A percentile compares a stretch with the other conserved stretches of the same genome.
Conservation (phyloP, 2,113 vertebrate species). For the Varanus komodoensis region DNA sequence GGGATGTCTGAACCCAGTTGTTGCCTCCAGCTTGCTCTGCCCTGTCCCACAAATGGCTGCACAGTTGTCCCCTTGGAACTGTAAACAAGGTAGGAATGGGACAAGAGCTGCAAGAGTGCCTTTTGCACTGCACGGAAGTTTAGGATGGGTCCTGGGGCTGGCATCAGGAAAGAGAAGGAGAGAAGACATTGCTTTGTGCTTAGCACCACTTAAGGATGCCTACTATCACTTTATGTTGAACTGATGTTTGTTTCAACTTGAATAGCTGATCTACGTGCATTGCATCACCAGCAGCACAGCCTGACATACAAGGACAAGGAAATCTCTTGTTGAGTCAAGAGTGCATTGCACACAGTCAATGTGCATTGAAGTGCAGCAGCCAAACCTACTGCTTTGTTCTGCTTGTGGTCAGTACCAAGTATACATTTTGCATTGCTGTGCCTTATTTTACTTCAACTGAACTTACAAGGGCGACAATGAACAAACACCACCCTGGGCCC, state of each 20-base stretch:
- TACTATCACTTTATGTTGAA: background rate
- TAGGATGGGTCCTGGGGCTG: background rate
- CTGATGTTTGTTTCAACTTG: constrained; percentile 19
- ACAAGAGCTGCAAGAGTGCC: background rate
- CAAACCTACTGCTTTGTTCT: background rate
- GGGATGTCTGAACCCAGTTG: no score
- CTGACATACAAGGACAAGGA: background rate
- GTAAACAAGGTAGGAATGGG: background rate
- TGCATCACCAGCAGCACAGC: background rate
- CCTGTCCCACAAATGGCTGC: background rate
- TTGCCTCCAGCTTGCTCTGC: background rate
- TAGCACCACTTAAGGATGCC: background rate
- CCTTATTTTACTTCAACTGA: constrained; percentile 14
- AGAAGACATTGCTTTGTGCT: background rate
- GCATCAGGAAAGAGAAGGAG: background rate
- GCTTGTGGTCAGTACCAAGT: constrained; percentile 31
- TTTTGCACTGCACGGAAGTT: background rate
- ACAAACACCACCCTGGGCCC: background rate
- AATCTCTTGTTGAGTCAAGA: constrained; percentile 27
- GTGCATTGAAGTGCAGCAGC: constrained; percentile 20
- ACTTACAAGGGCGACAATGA: background rate
- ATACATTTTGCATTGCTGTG: background rate
- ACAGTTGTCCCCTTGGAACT: background rate
- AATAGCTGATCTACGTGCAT: constrained; percentile 21
- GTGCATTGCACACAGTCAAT: background rate